Evolutionary conservation across 2,888 invertebrate species (phyloP).

Genomic region (Agriopis marginaria): DNA sequence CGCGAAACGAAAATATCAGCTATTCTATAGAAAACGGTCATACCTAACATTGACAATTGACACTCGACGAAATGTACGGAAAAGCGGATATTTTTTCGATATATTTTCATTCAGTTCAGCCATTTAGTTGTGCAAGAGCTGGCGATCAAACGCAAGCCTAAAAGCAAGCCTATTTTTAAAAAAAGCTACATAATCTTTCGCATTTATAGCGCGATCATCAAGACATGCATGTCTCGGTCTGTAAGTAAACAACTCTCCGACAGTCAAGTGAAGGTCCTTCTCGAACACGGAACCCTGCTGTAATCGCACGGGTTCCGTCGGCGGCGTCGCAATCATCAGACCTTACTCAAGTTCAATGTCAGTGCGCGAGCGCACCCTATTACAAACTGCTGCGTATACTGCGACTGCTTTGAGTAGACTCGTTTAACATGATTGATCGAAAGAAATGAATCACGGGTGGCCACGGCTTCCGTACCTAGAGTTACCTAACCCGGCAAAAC

Average conservation of each 20-base stretch:
- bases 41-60: too few species aligned
- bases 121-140: not conserved
- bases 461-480: not conserved
- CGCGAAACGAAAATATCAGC: too few species aligned
- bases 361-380: constrained; percentile 34
- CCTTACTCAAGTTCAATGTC: constrained; percentile 49
- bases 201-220: not conserved
- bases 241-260: not conserved
- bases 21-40: too few species aligned
- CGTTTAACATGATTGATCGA: constrained; percentile 28
- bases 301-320: constrained; percentile 18
- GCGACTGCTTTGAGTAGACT: constrained; percentile 11
- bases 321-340: constrained; percentile 40
- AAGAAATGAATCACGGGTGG: constrained; percentile 37
- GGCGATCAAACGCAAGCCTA: too few species aligned
- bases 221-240: too few species aligned
- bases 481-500: too few species aligned
- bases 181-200: too few species aligned
- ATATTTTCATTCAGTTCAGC: too few species aligned
- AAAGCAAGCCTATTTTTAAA: too few species aligned
- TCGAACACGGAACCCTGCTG: constrained; percentile 34
- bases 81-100: too few species aligned
- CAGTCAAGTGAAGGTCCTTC: not conserved
- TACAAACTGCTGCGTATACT: constrained; percentile 10
- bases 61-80: too few species aligned